Base-by-base conservation (phyloP, 2,113 vertebrate genomes). In the Xenotilapia longispinis region DNA sequence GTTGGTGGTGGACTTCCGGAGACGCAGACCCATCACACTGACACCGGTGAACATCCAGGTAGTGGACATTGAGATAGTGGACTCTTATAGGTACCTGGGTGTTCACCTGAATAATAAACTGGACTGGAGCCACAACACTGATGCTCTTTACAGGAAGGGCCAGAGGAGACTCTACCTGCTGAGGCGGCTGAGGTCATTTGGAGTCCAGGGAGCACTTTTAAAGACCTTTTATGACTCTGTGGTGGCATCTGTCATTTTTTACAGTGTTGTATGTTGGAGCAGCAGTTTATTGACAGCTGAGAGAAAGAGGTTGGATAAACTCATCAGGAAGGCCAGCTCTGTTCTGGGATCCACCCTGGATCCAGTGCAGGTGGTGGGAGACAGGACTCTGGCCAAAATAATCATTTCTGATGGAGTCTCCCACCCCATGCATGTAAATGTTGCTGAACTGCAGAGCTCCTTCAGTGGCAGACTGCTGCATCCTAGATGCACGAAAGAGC, bases 1-100 rank as follows among this genome's bases (percentile, higher is more conserved):
- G 53, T 23, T 54, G 51, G 10, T 4, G 51, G 53, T 54, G n/a
- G 53, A 54, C 10, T 54, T 6, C 53, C 10, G 2, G 53, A 54
- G n/a, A 54, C 2, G 3, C 53, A 54, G 53, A 54, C n/a, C 6
- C 53, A 54, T 10, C 53, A 54, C 53, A 54, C 51, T 54, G 51
- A 54, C 53, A 13, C 11, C 6, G 6, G n/a, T 23, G 53, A 55
- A 54, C 53, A 54, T 55, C 21, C 21, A 55, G 21, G 21, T 11
- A 55, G 53, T 7, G 53, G 11, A 55, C 53, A 55, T 7, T 1
- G 21, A 23, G 21, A 55, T 2, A 13, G n/a, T 23, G 53, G 53
- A 23, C n/a, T 23, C 1, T 0, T 54, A 54, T 2, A 54, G n/a
- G n/a, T 54, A 23, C n/a, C n/a, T 54, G n/a, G n/a, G n/a, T 54